Percentiles rank a stretch among this genome's conserved stretches.
Evolutionary conservation across 2,888 invertebrate genomes (phyloP).

Genomic region (Fragum sueziense): DNA sequence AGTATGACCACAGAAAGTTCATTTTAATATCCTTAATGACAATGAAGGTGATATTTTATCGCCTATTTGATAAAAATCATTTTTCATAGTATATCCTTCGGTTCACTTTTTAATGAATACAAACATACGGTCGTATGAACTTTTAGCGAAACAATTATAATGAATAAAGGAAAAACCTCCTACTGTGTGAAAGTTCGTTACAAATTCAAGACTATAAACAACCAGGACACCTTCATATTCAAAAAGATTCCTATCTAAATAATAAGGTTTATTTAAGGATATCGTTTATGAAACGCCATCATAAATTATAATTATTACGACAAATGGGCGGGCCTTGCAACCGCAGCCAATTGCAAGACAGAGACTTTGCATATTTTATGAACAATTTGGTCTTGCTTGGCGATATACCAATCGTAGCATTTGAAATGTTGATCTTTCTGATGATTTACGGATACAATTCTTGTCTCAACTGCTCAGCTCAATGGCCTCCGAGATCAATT

Average conservation of each 20-base stretch:
- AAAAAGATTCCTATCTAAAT: slow-evolving; percentile 12
- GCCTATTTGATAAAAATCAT: slow-evolving; percentile 8
- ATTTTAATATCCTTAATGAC: slow-evolving; percentile 16
- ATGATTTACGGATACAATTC: too few species aligned
- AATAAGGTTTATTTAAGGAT: slow-evolving; percentile 6
- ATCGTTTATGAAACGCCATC: slow-evolving; percentile 21
- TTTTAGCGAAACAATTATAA: neutral
- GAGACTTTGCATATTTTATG: slow-evolving; percentile 8
- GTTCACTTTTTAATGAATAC: neutral
- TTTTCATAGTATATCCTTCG: neutral
- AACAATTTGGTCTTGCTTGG: neutral
- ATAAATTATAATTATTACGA: slow-evolving; percentile 54
- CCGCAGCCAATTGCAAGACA: neutral
- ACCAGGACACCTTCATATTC: neutral
- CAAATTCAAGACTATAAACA: neutral
- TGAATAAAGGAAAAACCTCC: neutral
- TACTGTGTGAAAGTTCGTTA: neutral
- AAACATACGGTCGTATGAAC: neutral
- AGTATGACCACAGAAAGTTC: slow-evolving; percentile 14
- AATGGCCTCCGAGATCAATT: too few species aligned
- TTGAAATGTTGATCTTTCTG: neutral
- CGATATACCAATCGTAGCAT: neutral
- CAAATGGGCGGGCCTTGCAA: slow-evolving; percentile 34
- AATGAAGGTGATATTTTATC: slow-evolving; percentile 13
- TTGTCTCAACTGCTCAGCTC: too few species aligned